These are phyloP conservation scores for Gonatopus flavifemur DNA, from an alignment of 1,140 invertebrate species.

Conservation along the genomic window DNA sequence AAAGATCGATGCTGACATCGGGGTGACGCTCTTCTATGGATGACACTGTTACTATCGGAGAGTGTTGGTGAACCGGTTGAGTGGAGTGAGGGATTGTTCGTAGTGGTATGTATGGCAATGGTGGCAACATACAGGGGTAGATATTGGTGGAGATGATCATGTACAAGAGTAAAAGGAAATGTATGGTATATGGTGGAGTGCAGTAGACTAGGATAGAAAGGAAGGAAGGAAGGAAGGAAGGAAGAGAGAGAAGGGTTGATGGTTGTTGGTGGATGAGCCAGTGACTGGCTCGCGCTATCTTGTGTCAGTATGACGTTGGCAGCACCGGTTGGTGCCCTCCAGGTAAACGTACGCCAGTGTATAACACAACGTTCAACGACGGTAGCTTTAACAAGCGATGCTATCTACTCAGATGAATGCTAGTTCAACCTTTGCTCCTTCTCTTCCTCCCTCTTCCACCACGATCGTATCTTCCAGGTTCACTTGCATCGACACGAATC, in stretches of 20 bases:
- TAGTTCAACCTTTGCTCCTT: neutral
- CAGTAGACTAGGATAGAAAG: neutral
- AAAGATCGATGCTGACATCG: too few relatives aligned
- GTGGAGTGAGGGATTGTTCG: too few relatives aligned
- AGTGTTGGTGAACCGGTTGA: too few relatives aligned
- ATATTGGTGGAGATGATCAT: too few relatives aligned
- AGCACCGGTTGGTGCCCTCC: constrained; percentile 24
- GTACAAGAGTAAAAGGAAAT: too few relatives aligned
- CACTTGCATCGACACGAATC: too few relatives aligned
- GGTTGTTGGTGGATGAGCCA: constrained; percentile 23
- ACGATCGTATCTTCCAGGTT: too few relatives aligned
- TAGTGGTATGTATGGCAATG: too few relatives aligned
- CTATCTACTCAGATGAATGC: constrained; percentile 40
- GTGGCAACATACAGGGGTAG: too few relatives aligned
- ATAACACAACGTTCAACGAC: constrained; percentile 19
- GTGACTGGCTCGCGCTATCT: constrained; percentile 31
- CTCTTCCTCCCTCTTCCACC: neutral
- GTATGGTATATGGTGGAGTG: neutral
- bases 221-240: too few relatives aligned
- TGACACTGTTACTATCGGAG: too few relatives aligned
- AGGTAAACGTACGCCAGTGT: constrained; percentile 11
- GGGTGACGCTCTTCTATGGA: too few relatives aligned
- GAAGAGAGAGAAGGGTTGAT: neutral
- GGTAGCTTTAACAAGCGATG: constrained; percentile 41
- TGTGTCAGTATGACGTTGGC: constrained; percentile 33